Evolutionary conservation across 2,113 vertebrate species (phyloP).

Genomic region (Cyanoderma ruficeps): DNA sequence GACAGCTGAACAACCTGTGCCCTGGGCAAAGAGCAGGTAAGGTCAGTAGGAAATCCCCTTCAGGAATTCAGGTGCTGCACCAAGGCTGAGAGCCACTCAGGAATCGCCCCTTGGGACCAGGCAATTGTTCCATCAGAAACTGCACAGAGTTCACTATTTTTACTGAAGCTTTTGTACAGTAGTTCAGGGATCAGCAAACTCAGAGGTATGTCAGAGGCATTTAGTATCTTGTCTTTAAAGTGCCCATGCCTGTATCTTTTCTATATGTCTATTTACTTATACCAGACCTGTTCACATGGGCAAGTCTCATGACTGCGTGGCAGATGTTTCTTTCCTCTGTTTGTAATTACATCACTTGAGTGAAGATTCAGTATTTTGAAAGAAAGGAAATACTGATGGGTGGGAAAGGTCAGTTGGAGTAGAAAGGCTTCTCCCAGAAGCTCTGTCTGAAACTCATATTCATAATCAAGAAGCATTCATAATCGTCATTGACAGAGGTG

Average conservation of each 20-base stretch:
- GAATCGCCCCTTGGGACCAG: not conserved
- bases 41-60: not conserved
- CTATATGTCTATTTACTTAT: not conserved
- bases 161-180: not conserved
- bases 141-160: not conserved
- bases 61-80: not conserved
- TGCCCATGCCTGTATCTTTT: not conserved
- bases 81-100: not conserved
- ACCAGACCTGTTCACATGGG: not conserved
- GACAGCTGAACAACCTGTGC: not conserved
- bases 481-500: accelerated
- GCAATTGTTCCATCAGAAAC: not conserved
- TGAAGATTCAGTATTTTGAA: not conserved
- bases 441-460: not conserved
- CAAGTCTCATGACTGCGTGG: not conserved
- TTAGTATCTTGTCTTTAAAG: not conserved
- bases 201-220: not conserved
- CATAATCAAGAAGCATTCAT: not conserved
- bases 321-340: not conserved
- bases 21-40: slow-evolving; percentile 1
- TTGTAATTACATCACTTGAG: not conserved
- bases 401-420: not conserved
- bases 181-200: not conserved
- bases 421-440: not conserved
- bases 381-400: not conserved